Evolutionary conservation across 2,888 invertebrate genomes (phyloP).

Genomic region (Bruchidius siliquastri): DNA sequence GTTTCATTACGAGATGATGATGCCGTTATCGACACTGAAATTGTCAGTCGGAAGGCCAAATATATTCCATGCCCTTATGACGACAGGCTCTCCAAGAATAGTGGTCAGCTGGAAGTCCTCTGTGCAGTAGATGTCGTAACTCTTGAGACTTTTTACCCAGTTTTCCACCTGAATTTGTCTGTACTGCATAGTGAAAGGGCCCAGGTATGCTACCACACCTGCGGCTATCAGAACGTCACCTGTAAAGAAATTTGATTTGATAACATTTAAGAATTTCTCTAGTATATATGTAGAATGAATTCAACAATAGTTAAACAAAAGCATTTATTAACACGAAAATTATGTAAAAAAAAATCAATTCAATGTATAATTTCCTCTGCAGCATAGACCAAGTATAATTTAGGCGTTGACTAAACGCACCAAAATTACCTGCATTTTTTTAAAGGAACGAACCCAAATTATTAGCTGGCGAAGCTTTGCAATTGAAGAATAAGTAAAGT

Average conservation of each 20-base stretch:
- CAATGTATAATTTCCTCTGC: too few species aligned
- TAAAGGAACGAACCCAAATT: too few species aligned
- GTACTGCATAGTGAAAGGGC: slow-evolving; percentile 77
- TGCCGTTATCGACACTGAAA: slow-evolving; percentile 88
- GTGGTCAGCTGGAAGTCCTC: slow-evolving; percentile 71
- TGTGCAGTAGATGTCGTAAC: slow-evolving; percentile 71
- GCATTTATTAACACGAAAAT: too few species aligned
- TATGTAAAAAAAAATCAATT: too few species aligned
- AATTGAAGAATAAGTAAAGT: too few species aligned
- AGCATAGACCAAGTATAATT: too few species aligned
- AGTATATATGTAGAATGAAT: slow-evolving; percentile 1
- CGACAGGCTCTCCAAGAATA: slow-evolving; percentile 80
- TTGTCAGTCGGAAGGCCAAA: slow-evolving; percentile 83
- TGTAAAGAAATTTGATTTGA: too few species aligned
- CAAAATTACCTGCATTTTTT: too few species aligned
- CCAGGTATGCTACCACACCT: slow-evolving; percentile 86
- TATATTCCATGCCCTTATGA: slow-evolving; percentile 87
- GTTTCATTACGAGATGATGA: slow-evolving; percentile 73
- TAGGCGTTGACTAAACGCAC: too few species aligned
- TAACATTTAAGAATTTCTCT: too few species aligned
- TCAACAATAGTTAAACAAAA: too few species aligned
- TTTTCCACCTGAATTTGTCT: slow-evolving; percentile 62
- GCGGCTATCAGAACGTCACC: slow-evolving; percentile 88
- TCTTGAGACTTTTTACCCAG: slow-evolving; percentile 70
- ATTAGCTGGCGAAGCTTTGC: too few species aligned